Percentiles rank a stretch among this genome's conserved stretches.
phyloP scores from a whole-genome alignment of 2,888 invertebrate species.

The Drosophila anomelani region DNA sequence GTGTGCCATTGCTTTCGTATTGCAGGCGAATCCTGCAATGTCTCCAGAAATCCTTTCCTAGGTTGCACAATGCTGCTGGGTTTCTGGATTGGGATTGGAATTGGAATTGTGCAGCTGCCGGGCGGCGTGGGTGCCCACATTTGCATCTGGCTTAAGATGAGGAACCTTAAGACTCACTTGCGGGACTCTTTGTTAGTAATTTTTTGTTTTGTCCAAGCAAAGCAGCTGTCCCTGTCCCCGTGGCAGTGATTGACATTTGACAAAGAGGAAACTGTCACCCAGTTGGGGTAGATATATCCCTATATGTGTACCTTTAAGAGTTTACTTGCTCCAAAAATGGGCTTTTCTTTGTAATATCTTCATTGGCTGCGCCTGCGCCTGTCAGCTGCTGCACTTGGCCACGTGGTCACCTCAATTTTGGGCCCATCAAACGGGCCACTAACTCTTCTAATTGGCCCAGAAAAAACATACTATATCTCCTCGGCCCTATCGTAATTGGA shows the following conservation, averaged over 20 bases:
- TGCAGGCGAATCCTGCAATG: constrained; percentile 60
- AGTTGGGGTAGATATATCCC: background rate
- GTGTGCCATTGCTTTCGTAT: constrained; percentile 55
- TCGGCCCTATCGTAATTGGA: constrained; percentile 55
- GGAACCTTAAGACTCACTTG: constrained; percentile 20
- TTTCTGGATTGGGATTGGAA: background rate
- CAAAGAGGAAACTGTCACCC: constrained; percentile 2
- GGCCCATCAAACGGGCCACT: constrained; percentile 70
- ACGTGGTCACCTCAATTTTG: constrained; percentile 54
- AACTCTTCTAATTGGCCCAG: constrained; percentile 65
- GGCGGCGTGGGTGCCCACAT: constrained; percentile 32
- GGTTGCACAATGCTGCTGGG: constrained; percentile 34
- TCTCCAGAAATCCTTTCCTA: constrained; percentile 50
- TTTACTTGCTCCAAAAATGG: background rate
- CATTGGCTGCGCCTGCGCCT: constrained; percentile 11
- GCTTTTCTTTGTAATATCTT: constrained; percentile 10
- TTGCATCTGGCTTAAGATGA: constrained; percentile 48
- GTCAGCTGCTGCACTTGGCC: constrained; percentile 28
- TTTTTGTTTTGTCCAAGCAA: background rate
- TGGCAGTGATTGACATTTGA: constrained; percentile 27
- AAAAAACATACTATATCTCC: background rate
- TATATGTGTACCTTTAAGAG: background rate
- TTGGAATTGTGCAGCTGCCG: constrained; percentile 31
- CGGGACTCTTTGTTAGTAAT: constrained; percentile 4
- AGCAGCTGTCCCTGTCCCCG: constrained; percentile 11